phyloP scores from a whole-genome alignment of 2,113 vertebrate genomes.

The Rhombomys opimus region DNA sequence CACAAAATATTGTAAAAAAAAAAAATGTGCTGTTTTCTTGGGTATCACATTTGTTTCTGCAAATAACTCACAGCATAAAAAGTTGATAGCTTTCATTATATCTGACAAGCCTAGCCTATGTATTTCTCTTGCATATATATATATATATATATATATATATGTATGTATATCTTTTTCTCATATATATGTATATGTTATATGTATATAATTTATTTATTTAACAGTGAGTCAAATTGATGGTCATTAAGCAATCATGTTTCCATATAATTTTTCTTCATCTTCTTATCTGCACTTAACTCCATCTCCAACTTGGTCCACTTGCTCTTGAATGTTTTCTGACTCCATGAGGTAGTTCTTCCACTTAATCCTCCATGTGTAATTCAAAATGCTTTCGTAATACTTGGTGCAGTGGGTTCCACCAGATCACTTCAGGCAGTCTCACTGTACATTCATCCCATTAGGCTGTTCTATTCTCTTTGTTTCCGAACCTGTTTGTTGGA shows the following conservation, averaged over 20 bases:
- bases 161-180: too few species aligned
- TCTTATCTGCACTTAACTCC: neutral
- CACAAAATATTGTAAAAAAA: slow-evolving; percentile 29
- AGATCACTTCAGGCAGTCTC: neutral
- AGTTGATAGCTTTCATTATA: slow-evolving; percentile 59
- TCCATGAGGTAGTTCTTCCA: neutral
- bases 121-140: neutral
- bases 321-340: neutral
- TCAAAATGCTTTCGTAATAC: neutral
- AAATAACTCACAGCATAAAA: slow-evolving; percentile 49
- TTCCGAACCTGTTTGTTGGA: neutral
- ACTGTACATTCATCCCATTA: neutral
- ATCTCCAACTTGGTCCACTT: neutral
- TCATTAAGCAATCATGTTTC: neutral
- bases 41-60: slow-evolving; percentile 42
- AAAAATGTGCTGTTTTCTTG: slow-evolving; percentile 52
- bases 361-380: neutral
- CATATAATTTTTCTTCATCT: neutral
- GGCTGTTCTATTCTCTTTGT: neutral
- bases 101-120: slow-evolving; percentile 3
- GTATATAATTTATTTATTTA: neutral
- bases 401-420: neutral
- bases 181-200: neutral
- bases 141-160: too few species aligned
- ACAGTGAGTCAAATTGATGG: neutral